Percentiles rank a stretch among this genome's conserved stretches.
phyloP scores from a whole-genome alignment of 1,140 invertebrate genomes.

The Drosophila lini region DNA sequence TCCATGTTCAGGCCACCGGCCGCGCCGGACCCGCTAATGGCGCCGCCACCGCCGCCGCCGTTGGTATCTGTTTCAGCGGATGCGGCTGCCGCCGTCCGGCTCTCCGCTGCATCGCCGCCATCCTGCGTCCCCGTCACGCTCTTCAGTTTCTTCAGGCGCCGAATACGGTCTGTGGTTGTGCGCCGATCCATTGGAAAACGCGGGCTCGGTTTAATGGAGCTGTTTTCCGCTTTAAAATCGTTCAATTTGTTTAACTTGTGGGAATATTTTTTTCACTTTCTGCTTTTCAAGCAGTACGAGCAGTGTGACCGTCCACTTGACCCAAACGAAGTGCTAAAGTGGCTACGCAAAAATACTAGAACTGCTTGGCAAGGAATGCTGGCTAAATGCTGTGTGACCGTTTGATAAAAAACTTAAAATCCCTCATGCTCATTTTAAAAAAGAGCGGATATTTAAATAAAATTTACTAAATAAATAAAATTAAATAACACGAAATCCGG shows the following conservation, averaged over 20 bases:
- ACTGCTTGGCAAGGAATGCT: not conserved
- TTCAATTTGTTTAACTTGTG: slow-evolving; percentile 32
- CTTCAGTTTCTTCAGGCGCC: slow-evolving; percentile 69
- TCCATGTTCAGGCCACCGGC: slow-evolving; percentile 60
- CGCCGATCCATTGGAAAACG: slow-evolving; percentile 22
- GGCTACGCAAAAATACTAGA: not conserved
- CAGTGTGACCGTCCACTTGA: slow-evolving; percentile 4
- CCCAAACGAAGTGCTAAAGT: not conserved
- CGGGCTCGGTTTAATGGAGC: slow-evolving; percentile 14
- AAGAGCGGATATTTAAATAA: not conserved
- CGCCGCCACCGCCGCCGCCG: slow-evolving; percentile 7
- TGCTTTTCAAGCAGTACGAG: slow-evolving; percentile 31
- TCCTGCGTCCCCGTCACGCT: slow-evolving; percentile 63
- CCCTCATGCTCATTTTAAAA: not conserved
- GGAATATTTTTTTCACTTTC: slow-evolving; percentile 65
- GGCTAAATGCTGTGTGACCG: not conserved
- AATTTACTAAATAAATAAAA: not conserved
- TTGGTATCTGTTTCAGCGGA: slow-evolving; percentile 47
- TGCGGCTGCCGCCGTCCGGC: slow-evolving; percentile 16
- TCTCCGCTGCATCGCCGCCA: slow-evolving; percentile 33
- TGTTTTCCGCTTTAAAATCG: slow-evolving; percentile 5
- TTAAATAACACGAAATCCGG: not conserved
- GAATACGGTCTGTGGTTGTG: slow-evolving; percentile 44
- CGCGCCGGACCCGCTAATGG: slow-evolving; percentile 10
- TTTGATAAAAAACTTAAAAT: not conserved